Conservation (phyloP, 2,113 vertebrate genomes). For the Rhagologus leucostigma region DNA sequence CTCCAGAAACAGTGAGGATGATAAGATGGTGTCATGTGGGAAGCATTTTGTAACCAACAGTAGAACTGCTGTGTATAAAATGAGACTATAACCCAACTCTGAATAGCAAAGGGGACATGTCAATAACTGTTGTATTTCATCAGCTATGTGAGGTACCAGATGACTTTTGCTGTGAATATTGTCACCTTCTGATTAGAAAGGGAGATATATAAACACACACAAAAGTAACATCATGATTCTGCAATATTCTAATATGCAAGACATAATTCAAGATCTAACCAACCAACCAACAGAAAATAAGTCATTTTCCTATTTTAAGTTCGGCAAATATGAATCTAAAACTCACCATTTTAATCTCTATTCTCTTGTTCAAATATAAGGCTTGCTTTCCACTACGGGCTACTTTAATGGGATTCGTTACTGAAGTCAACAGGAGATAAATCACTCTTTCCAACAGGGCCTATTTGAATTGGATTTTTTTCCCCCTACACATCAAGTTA, state of each 20-base stretch:
- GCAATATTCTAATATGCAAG: background rate
- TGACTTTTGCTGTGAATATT: background rate
- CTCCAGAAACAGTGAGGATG: background rate
- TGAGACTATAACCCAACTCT: background rate
- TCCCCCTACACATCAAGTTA: background rate
- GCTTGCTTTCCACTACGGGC: background rate
- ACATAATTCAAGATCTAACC: background rate
- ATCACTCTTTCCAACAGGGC: background rate
- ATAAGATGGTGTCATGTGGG: background rate
- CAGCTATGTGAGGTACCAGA: background rate
- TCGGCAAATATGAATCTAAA: background rate
- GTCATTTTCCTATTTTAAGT: background rate
- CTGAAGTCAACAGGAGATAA: background rate
- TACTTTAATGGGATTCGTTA: background rate
- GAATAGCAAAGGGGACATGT: background rate
- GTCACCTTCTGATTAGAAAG: background rate
- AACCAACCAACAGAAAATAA: background rate
- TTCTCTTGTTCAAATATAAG: background rate
- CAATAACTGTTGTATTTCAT: background rate
- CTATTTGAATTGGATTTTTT: background rate
- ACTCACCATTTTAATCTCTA: background rate
- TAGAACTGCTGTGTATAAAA: background rate
- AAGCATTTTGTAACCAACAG: conserved; percentile 13
- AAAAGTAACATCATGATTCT: background rate
- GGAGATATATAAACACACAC: background rate